Percentiles rank a stretch among this genome's conserved stretches.
phyloP scores from a whole-genome alignment of 2,113 vertebrate species.

The Tauraco erythrolophus region DNA sequence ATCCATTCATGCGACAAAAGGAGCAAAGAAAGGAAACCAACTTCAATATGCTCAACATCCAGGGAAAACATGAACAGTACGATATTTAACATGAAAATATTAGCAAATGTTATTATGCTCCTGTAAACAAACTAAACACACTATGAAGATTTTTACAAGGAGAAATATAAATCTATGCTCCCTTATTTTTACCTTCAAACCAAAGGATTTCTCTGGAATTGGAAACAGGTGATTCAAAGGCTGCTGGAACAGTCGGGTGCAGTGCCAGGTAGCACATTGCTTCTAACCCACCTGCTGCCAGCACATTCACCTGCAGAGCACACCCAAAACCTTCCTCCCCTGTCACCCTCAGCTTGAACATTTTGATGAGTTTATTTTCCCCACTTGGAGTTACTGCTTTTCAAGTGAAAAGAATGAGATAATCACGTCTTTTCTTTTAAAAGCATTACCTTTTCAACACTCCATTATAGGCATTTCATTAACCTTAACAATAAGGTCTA shows the following conservation, averaged over 20 bases:
- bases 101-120: background rate
- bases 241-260: background rate
- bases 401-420: background rate
- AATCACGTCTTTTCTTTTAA: background rate
- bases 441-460: background rate
- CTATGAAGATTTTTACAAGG: background rate
- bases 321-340: background rate
- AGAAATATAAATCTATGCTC: background rate
- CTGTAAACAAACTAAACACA: rapidly evolving
- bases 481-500: background rate
- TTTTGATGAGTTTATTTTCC: background rate
- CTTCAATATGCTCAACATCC: background rate
- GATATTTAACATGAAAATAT: background rate
- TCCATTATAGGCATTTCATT: background rate
- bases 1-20: background rate
- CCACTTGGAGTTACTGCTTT: background rate
- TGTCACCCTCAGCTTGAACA: background rate
- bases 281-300: background rate
- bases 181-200: background rate
- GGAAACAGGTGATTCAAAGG: background rate
- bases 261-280: background rate
- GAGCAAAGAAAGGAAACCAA: background rate
- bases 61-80: background rate
- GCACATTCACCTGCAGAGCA: background rate
- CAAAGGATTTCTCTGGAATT: background rate